Base-by-base conservation (phyloP, 2,113 vertebrate genomes). In the Trochalopteron elliotii region DNA sequence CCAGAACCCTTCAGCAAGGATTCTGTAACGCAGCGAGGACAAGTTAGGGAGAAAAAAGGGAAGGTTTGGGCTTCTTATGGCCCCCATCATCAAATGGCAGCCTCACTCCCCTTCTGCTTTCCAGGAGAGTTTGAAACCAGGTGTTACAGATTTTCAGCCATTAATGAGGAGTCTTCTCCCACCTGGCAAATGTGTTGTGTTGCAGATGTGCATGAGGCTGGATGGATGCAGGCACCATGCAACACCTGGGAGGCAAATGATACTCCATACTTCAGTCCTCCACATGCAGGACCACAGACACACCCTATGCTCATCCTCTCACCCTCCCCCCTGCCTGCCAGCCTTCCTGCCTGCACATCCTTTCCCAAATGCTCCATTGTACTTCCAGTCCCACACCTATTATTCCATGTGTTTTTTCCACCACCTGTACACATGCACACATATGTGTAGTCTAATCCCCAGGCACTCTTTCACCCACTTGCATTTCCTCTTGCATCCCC, bases 341-440 rank as follows among this genome's bases (percentile, higher is more conserved):
- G 44, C 45, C 55, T 61, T 53, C 55, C 28, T 63, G 50, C 2
- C 2, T 20, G 5, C 71, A 16, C 7, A 13, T 42, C 63, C 8
- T 44, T 61, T 40, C 1, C 4, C 40, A 35, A 30, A 14, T 8
- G 9, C 33, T n/a, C 40, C 0, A 0, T 40, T n/a, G 7, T 5
- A 21, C 27, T 50, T 76, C 31, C 55, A 42, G 22, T 56, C 57
- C 74, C 56, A 50, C 59, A 22, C 12, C 35, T 4, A 1, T 3
- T 7, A 37, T 42, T 59, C 79, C 40, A 35, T 0, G 10, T 39
- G 5, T 6, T 83, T 82, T 60, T 50, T 23, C 37, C 47, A 47
- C 40, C 27, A 20, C 15, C 7, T 2, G 0, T 77, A 45, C 20
- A 39, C 37, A 15, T 6, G 5, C 33, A 47, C 13, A 22, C 14